Percentiles rank a stretch among this genome's conserved stretches.
phyloP scores from a whole-genome alignment of 2,113 vertebrate species.

The Aplodontia rufa region DNA sequence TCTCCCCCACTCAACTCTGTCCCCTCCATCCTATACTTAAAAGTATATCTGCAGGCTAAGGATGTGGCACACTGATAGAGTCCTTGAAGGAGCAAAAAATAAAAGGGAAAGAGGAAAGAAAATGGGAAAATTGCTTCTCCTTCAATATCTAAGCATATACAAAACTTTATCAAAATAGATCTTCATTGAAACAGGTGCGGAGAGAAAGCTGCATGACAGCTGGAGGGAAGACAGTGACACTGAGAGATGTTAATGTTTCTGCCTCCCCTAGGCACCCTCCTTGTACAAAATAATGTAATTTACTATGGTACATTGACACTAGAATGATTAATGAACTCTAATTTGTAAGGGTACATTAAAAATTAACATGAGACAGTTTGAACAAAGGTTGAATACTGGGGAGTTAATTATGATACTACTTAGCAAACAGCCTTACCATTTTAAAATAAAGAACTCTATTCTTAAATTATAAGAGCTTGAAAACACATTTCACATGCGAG shows the following conservation, averaged over 20 bases:
- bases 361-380: constrained; percentile 36
- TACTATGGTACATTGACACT: background rate
- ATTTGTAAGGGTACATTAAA: constrained; percentile 56
- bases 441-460: constrained; percentile 50
- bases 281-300: constrained; percentile 31
- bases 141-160: background rate
- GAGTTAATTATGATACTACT: background rate
- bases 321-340: constrained; percentile 51
- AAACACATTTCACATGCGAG: background rate
- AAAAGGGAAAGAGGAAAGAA: background rate
- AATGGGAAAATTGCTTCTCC: background rate
- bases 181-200: background rate
- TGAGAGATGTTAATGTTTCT: background rate
- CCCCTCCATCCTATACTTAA: background rate
- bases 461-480: constrained; percentile 16
- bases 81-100: background rate
- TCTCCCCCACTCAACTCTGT: background rate
- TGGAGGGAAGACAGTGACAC: background rate
- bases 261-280: background rate
- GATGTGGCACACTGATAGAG: background rate
- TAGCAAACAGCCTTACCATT: background rate
- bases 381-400: background rate
- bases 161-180: background rate
- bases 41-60: background rate
- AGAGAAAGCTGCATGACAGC: background rate